phyloP scores from a whole-genome alignment of 2,888 invertebrate genomes.

The Oxyteleia sp. region DNA sequence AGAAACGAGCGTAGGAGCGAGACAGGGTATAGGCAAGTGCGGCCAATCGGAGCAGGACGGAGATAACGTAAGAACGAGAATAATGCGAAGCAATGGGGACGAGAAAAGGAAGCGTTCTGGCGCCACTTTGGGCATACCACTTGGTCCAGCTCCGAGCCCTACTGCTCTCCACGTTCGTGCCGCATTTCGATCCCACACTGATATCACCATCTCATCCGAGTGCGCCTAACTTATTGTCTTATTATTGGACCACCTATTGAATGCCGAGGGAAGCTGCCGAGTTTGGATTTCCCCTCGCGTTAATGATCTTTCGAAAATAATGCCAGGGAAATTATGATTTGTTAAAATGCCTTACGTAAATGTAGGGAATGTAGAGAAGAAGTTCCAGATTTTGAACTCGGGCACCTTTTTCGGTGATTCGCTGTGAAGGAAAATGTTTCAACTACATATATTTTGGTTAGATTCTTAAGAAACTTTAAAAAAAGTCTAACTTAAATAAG shows the following conservation, averaged over 20 bases:
- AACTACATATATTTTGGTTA: too few species aligned
- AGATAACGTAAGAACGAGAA: slow-evolving; percentile 53
- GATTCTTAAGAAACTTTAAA: too few species aligned
- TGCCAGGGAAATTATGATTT: slow-evolving; percentile 20
- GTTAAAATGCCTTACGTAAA: background rate
- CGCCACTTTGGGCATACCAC: slow-evolving; percentile 82
- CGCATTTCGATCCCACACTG: slow-evolving; percentile 84
- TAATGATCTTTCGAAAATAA: slow-evolving; percentile 53
- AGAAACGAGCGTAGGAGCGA: slow-evolving; percentile 9
- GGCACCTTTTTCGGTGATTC: background rate
- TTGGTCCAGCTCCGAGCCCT: slow-evolving; percentile 71
- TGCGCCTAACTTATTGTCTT: slow-evolving; percentile 84
- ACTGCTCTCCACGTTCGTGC: slow-evolving; percentile 69
- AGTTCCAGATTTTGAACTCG: too few species aligned
- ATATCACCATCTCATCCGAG: slow-evolving; percentile 78
- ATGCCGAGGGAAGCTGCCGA: slow-evolving; percentile 73
- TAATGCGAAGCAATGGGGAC: slow-evolving; percentile 60
- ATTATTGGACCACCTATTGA: slow-evolving; percentile 86
- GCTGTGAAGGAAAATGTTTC: too few species aligned
- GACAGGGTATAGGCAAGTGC: slow-evolving; percentile 28
- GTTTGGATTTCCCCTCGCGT: slow-evolving; percentile 67
- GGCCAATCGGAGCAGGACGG: slow-evolving; percentile 59
- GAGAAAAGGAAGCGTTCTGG: slow-evolving; percentile 76
- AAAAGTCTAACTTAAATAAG: too few species aligned
- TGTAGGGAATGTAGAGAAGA: background rate